Conservation (phyloP, 1,140 invertebrate genomes). For the Teleogryllus occipitalis region DNA sequence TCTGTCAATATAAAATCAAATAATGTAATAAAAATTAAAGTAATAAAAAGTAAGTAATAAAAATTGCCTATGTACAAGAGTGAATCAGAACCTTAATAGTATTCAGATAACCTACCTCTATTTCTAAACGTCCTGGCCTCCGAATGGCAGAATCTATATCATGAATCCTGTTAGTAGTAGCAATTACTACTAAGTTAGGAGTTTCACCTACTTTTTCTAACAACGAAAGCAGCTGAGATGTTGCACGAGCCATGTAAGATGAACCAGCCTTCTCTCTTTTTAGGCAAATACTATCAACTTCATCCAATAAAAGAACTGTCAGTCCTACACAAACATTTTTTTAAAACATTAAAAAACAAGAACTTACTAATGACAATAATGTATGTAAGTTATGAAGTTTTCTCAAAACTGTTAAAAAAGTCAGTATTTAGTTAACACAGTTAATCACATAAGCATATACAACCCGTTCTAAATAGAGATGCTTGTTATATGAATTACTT, state of each 20-base stretch:
- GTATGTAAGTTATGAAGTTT: no score
- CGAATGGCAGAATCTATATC: constrained; percentile 33
- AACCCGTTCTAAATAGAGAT: no score
- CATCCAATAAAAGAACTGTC: constrained; percentile 26
- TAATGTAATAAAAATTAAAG: neutral
- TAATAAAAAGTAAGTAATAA: neutral
- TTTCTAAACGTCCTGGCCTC: constrained; percentile 49
- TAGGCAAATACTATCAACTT: constrained; percentile 24
- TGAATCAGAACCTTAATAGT: neutral
- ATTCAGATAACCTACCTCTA: constrained; percentile 24
- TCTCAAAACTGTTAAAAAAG: no score
- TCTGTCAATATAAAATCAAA: constrained; percentile 36
- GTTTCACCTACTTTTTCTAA: constrained; percentile 33
- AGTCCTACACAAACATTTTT: constrained; percentile 15
- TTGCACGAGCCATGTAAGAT: constrained; percentile 13
- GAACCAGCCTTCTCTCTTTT: neutral
- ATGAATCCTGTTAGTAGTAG: constrained; percentile 34
- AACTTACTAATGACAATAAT: no score
- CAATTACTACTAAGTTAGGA: constrained; percentile 34
- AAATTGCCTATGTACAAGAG: neutral
- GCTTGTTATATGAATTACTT: no score
- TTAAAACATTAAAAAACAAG: no score
- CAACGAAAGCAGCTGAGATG: constrained; percentile 33
- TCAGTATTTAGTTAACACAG: no score
- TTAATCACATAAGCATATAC: no score